Base-by-base conservation (phyloP, 2,797 vertebrate genomes). In the Aphelocoma californica region DNA sequence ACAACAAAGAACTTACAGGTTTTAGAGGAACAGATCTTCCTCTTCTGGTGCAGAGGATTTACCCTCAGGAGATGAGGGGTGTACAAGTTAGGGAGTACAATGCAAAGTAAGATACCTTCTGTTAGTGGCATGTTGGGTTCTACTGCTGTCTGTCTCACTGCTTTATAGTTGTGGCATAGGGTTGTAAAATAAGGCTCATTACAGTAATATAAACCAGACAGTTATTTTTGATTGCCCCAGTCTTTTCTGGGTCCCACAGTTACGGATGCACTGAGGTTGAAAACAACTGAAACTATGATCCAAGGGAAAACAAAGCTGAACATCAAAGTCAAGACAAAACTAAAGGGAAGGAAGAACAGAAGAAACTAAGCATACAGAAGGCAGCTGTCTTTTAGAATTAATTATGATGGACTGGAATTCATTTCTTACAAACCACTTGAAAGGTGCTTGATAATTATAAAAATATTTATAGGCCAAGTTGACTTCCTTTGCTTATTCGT, bases 61-160 rank as follows among this genome's bases (percentile, higher is more conserved):
- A 97, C 61, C 97, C 98, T 81, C 95, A 91, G 96, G 98, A 98
- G 98, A 97, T 98, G 96, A 97, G 95, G 15, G 34, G 24, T 66
- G 62, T 75, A 34, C 29, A 50, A 64, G 48, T 38, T 26, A 44
- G 8, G 20, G 24, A 64, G 29, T 7, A 7, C 26, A 36, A 47
- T 36, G 60, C 57, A 45, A 70, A 78, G 42, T 25, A 23, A 62
- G 57, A 14, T 61, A 9, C 1, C 2, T 66, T 66, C 20, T 47
- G 2, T 36, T 18, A 4, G 29, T 57, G 57, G 25, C 32, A 48
- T 45, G 36, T 47, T 69, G 31, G 6, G 8, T 74, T 85, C 28
- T 48, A 5, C 21, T n/a, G 3, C 40, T 53, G 47, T 34, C 57
- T 66, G 60, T 86, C 57, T 91, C 47, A 21, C 32, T 73, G 51